Percentiles rank a stretch among this genome's conserved stretches.
These are phyloP conservation scores for Pantherophis alleghaniensis DNA, from an alignment of 2,797 vertebrate species.

Conservation along the genomic window DNA sequence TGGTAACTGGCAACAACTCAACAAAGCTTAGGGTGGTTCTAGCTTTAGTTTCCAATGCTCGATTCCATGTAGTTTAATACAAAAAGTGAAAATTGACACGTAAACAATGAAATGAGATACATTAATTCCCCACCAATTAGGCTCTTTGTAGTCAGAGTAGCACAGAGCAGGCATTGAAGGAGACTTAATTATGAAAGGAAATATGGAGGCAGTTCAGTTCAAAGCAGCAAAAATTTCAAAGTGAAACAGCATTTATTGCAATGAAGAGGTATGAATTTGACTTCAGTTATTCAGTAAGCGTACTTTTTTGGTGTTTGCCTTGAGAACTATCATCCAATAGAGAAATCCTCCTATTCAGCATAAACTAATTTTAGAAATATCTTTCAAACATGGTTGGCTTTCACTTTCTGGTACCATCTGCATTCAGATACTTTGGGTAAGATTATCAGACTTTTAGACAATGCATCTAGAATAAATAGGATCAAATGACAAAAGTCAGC, in stretches of 20 bases:
- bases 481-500: neutral
- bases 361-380: conserved; percentile 25
- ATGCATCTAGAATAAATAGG: neutral
- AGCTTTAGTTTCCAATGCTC: conserved; percentile 18
- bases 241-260: conserved; percentile 39
- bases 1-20: conserved; percentile 31
- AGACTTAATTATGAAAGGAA: conserved; percentile 48
- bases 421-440: neutral
- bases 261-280: conserved; percentile 52
- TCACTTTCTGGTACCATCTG: neutral
- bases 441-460: no score
- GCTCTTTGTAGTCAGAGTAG: conserved; percentile 6
- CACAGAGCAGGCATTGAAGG: conserved; percentile 24
- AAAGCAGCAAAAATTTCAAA: conserved; percentile 57
- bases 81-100: conserved; percentile 18
- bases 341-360: conserved; percentile 41
- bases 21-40: neutral
- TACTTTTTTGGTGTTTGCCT: neutral
- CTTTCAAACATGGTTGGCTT: conserved; percentile 4
- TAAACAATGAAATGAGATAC: conserved; percentile 41
- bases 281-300: conserved; percentile 23
- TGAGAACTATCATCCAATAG: conserved; percentile 30
- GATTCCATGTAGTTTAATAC: conserved; percentile 33
- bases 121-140: conserved; percentile 43
- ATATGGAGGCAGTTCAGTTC: conserved; percentile 42